These are phyloP conservation scores for Oopsacas minuta DNA, from an alignment of 37 sponge, comb jelly and placozoan species.

Conservation along the genomic window DNA sequence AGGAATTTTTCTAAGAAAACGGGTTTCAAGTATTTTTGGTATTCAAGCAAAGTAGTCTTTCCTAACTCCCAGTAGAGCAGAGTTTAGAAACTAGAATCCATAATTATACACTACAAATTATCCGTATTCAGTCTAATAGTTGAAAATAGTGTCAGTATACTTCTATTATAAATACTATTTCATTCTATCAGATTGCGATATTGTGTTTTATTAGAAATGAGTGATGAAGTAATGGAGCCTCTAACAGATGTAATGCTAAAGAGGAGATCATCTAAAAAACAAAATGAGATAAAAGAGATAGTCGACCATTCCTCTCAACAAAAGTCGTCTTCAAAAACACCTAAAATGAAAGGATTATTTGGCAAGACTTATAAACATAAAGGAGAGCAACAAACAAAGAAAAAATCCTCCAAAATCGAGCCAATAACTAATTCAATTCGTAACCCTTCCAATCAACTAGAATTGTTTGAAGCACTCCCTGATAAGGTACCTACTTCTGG, in stretches of 20 bases:
- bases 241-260: not conserved
- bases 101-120: not conserved
- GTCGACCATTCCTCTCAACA: not conserved
- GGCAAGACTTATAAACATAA: not conserved
- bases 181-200: too few relatives aligned
- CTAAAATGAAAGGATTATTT: not conserved
- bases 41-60: too few relatives aligned
- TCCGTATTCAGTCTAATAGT: not conserved
- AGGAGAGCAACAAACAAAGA: not conserved
- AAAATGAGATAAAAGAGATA: not conserved
- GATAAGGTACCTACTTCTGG: not conserved
- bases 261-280: not conserved
- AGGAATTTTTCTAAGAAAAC: too few relatives aligned
- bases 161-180: not conserved
- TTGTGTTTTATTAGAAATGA: too few relatives aligned
- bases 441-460: not conserved
- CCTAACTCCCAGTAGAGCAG: too few relatives aligned
- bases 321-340: not conserved
- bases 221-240: slow-evolving; percentile 15
- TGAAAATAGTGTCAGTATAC: not conserved
- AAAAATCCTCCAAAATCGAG: not conserved
- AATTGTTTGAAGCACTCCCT: not conserved
- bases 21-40: too few relatives aligned
- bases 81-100: too few relatives aligned
- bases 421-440: not conserved